phyloP scores from a whole-genome alignment of 2,888 invertebrate genomes.

The Trissolcus japonicus region DNA sequence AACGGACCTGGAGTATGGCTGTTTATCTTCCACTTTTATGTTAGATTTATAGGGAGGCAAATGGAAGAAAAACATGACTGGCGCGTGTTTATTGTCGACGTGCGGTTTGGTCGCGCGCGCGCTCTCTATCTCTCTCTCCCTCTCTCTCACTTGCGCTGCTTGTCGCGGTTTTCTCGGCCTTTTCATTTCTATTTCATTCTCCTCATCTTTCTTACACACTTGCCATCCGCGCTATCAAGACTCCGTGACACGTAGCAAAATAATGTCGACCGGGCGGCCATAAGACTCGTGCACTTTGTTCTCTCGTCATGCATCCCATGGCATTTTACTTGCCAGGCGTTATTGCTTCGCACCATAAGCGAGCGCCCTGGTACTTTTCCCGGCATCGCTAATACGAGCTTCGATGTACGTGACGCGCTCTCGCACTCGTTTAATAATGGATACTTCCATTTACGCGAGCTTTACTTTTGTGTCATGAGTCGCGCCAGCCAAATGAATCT shows the following conservation, averaged over 20 bases:
- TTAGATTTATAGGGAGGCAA: slow-evolving; percentile 73
- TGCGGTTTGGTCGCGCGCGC: slow-evolving; percentile 56
- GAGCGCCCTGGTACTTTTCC: slow-evolving; percentile 47
- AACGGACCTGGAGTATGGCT: slow-evolving; percentile 50
- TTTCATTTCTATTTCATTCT: slow-evolving; percentile 52
- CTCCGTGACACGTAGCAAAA: slow-evolving; percentile 66
- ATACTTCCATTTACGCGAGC: slow-evolving; percentile 47
- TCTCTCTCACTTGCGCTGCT: slow-evolving; percentile 11
- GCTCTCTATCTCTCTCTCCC: slow-evolving; percentile 12
- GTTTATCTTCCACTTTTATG: slow-evolving; percentile 64
- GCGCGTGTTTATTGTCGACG: slow-evolving; percentile 74
- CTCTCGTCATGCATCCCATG: slow-evolving; percentile 54
- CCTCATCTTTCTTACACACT: slow-evolving; percentile 32
- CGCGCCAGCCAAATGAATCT: slow-evolving; percentile 48
- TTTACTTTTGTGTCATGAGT: slow-evolving; percentile 46
- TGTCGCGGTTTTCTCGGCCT: slow-evolving; percentile 24
- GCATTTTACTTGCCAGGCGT: slow-evolving; percentile 56
- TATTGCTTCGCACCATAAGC: slow-evolving; percentile 60
- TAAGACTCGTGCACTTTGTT: slow-evolving; percentile 57
- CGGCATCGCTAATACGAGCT: slow-evolving; percentile 53
- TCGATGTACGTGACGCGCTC: slow-evolving; percentile 49
- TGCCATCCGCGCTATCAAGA: slow-evolving; percentile 35
- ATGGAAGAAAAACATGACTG: slow-evolving; percentile 71
- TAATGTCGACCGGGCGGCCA: slow-evolving; percentile 59
- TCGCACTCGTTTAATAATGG: slow-evolving; percentile 49